Evolutionary conservation across 2,797 vertebrate genomes (phyloP).

Genomic region (Sphenopsis melanotis): DNA sequence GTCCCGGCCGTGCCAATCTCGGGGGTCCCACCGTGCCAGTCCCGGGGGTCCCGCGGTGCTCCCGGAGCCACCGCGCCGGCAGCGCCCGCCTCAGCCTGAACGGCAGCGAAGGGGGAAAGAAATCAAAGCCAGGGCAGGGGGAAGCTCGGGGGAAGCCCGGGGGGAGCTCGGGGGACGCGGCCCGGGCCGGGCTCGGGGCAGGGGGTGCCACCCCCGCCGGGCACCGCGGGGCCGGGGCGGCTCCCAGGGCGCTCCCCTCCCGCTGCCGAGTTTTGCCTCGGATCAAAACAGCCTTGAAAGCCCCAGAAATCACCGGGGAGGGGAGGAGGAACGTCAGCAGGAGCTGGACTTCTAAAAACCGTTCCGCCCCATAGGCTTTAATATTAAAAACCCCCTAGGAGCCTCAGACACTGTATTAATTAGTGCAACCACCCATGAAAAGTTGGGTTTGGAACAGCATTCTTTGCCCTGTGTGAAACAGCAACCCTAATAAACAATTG

Average conservation of each 20-base stretch:
- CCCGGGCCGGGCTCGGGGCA: neutral
- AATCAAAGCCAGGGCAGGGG: neutral
- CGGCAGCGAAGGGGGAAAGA: neutral
- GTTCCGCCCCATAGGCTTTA: conserved; percentile 79
- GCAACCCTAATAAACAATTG: conserved; percentile 83
- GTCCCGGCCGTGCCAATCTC: fast-evolving
- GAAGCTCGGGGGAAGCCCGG: neutral
- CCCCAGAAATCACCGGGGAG: conserved; percentile 65
- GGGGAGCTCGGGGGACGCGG: neutral
- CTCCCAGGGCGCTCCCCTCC: conserved; percentile 35
- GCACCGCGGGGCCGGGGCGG: neutral
- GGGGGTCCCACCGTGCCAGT: neutral
- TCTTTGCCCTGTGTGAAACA: conserved; percentile 80
- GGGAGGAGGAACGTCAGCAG: conserved; percentile 68
- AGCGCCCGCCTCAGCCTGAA: neutral
- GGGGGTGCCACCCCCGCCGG: neutral
- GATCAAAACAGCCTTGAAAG: conserved; percentile 76
- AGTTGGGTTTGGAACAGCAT: conserved; percentile 78
- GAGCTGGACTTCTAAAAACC: conserved; percentile 77
- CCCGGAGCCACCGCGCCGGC: neutral
- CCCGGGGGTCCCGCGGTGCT: neutral
- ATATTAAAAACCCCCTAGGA: conserved; percentile 77
- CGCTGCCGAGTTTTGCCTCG: conserved; percentile 60
- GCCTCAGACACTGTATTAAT: conserved; percentile 83
- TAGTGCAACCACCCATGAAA: conserved; percentile 86